These are phyloP conservation scores for Mola mola DNA, from an alignment of 2,113 vertebrate genomes.

Conservation along the genomic window DNA sequence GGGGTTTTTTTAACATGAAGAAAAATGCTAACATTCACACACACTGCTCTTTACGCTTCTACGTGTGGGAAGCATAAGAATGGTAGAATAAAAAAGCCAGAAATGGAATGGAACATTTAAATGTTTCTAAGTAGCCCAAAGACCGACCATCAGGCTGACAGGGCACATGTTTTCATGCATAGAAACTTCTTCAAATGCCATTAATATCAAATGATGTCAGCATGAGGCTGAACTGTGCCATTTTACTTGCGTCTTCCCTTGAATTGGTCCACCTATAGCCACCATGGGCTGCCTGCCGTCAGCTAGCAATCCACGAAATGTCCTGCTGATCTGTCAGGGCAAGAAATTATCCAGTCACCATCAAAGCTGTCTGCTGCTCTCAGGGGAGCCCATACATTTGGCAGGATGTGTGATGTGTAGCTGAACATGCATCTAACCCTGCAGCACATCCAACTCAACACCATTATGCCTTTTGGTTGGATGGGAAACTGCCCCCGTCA, in stretches of 20 bases:
- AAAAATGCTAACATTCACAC: background rate
- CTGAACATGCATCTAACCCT: constrained; percentile 8
- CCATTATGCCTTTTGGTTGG: constrained; percentile 17
- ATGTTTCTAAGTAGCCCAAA: background rate
- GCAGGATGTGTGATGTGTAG: constrained; percentile 45
- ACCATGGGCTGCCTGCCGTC: constrained; percentile 40
- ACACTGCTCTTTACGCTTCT: background rate
- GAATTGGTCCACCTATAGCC: background rate
- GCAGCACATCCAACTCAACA: constrained; percentile 12
- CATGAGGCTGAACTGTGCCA: constrained; percentile 3
- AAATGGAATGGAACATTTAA: background rate
- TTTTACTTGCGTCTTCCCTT: background rate
- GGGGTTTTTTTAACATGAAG: background rate
- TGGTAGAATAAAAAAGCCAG: background rate
- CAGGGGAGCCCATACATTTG: constrained; percentile 2
- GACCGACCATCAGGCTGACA: background rate
- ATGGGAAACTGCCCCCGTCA: constrained; percentile 43
- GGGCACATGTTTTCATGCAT: background rate
- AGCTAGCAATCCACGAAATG: constrained; percentile 43
- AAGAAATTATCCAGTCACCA: constrained; percentile 45
- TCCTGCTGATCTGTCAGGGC: constrained; percentile 57
- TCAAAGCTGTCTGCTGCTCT: constrained; percentile 20
- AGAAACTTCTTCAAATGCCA: background rate
- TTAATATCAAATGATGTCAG: constrained; percentile 2
- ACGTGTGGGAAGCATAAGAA: background rate